Conservation (phyloP, 35 echinoderm and acorn worm species). For the Ophioderma brevispina region DNA sequence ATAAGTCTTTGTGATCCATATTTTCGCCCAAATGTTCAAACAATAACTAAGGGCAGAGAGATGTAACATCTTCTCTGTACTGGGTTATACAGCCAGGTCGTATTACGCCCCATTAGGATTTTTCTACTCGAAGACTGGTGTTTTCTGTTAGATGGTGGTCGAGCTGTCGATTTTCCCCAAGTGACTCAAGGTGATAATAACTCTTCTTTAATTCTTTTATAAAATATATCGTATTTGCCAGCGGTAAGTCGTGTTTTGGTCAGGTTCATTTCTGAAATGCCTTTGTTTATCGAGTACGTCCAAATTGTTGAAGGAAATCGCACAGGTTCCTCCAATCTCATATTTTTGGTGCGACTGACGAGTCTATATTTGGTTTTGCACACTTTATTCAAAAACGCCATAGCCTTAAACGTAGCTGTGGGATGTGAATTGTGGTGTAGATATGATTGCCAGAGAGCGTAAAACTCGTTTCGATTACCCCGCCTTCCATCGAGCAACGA, state of each 20-base stretch:
- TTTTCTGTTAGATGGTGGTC: background rate
- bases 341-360: background rate
- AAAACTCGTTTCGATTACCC: background rate
- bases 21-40: background rate
- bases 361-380: background rate
- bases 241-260: slow-evolving; percentile 3
- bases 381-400: background rate
- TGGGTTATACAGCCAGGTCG: background rate
- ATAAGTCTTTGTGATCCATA: background rate
- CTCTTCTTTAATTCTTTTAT: background rate
- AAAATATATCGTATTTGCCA: background rate
- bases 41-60: no score
- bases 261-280: background rate
- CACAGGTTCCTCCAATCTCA: background rate
- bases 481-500: no score
- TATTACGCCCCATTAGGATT: background rate
- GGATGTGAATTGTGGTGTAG: background rate
- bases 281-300: background rate
- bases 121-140: background rate
- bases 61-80: no score
- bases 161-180: background rate
- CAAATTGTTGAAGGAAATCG: background rate
- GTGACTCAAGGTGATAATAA: background rate
- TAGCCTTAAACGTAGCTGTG: background rate
- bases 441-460: background rate